phyloP scores from a whole-genome alignment of 2,888 invertebrate genomes.

The Caenorhabditis doughertyi region DNA sequence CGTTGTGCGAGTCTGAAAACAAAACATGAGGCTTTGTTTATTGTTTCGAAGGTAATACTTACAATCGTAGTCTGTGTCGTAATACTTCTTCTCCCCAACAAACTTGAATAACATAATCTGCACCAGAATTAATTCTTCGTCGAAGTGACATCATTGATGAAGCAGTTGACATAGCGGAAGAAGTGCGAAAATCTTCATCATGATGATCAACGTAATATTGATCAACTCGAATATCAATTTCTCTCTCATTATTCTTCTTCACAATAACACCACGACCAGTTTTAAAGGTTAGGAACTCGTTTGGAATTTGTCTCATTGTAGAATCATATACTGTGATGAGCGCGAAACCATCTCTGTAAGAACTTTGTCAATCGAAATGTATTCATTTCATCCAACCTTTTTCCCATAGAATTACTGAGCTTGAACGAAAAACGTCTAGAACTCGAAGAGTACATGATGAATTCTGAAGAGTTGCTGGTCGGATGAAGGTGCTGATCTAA shows the following conservation, averaged over 20 bases:
- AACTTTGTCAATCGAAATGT: conserved; percentile 2
- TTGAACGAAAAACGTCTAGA: conserved; percentile 31
- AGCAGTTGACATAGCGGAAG: conserved; percentile 44
- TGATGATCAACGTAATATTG: background rate
- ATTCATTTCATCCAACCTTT: background rate
- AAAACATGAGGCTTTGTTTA: too few relatives aligned
- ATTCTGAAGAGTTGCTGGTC: conserved; percentile 24
- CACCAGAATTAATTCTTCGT: conserved; percentile 17
- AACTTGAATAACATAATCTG: conserved; percentile 30
- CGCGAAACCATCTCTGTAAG: conserved; percentile 44
- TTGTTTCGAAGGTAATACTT: background rate
- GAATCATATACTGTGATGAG: conserved; percentile 12
- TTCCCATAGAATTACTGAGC: conserved; percentile 3
- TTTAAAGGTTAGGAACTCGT: background rate
- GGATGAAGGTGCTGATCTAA: background rate
- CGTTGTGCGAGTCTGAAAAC: conserved; percentile 26
- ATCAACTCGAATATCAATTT: conserved; percentile 28
- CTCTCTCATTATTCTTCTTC: conserved; percentile 1
- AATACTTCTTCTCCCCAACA: conserved; percentile 45
- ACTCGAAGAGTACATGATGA: conserved; percentile 1
- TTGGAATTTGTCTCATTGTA: conserved; percentile 25
- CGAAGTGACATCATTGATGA: conserved; percentile 7
- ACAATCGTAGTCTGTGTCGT: conserved; percentile 48
- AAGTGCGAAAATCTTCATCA: conserved; percentile 21
- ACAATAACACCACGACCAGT: conserved; percentile 13